Evolutionary conservation across 2,797 vertebrate genomes (phyloP), one percentile per base, ranked within the genome.

Genomic region (Chrosomus eos): DNA sequence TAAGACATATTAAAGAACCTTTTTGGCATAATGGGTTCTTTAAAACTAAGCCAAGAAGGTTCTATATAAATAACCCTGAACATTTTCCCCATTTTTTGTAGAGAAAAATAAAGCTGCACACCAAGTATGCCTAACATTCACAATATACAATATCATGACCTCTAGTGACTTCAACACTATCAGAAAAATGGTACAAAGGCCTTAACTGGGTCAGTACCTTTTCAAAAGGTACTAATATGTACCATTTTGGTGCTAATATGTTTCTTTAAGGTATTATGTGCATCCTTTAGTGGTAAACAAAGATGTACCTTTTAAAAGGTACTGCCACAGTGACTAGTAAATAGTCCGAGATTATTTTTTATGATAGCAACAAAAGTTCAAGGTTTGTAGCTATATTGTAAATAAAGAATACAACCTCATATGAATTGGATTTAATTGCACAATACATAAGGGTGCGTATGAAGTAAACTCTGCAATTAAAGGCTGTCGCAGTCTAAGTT

Each of bases 331-430:
- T 55, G 21, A 23, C 1, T 14, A 64, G 62, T 31, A 31, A 64
- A 64, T 7, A 10, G 8, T 31, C 7, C 4, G 5, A 81, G 10
- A 68, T 45, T 0, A 26, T 62, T 38, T 38, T 81, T 71, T 71
- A 70, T 55, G 23, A 81, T 31, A 21, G 80, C 67, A 36, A 70
- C 66, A 58, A 71, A 43, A 19, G 68, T 64, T 74, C 40, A 82
- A 82, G 14, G 70, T 51, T 64, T 74, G 40, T 64, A 48, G 14
- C 45, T 48, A 48, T 48, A 48, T 48, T 5, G 51, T 38, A 68
- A 36, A 51, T 51, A 36, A 66, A 48, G 26, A 31, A 81, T 80
- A 55, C 26, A 33, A 45, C 18, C 53, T 45, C 3, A n/a, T 33
- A 40, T 7, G 0, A n/a, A 60, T 58, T 2, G 26, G 18, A 58